A percentile compares a stretch with the other conserved stretches of the same genome.
phyloP scores from a whole-genome alignment of 2,797 vertebrate species.

The Linurgus olivaceus region DNA sequence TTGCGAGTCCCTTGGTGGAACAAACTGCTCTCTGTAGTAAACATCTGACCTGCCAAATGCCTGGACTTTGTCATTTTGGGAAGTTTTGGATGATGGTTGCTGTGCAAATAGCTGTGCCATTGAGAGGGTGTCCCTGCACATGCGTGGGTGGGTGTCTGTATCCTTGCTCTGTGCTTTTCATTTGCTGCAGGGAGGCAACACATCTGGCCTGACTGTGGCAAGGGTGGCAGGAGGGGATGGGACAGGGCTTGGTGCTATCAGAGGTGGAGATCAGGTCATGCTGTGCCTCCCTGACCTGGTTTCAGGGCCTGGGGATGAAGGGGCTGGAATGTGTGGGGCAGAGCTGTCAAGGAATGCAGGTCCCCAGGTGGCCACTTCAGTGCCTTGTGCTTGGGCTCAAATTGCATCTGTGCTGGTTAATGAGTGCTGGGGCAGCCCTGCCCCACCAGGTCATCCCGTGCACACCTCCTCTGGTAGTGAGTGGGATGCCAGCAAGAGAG shows the following conservation, averaged over 20 bases:
- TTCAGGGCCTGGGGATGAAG: neutral
- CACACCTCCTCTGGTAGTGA: neutral
- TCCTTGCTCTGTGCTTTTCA: neutral
- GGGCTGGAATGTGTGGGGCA: slow-evolving; percentile 16
- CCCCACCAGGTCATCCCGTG: neutral
- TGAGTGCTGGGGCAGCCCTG: neutral
- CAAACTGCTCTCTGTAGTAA: slow-evolving; percentile 33
- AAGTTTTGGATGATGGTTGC: slow-evolving; percentile 2
- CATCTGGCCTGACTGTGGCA: neutral
- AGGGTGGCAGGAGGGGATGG: neutral
- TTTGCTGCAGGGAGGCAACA: fast-evolving
- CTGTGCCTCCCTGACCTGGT: slow-evolving; percentile 14
- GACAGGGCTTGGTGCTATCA: slow-evolving; percentile 5
- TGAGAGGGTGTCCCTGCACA: neutral
- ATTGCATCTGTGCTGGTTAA: slow-evolving; percentile 43
- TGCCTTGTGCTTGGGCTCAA: neutral
- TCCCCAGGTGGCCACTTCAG: slow-evolving; percentile 31
- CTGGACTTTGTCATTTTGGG: neutral
- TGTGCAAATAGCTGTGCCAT: neutral
- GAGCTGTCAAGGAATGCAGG: slow-evolving; percentile 37
- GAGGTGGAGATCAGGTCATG: slow-evolving; percentile 59
- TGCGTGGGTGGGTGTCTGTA: neutral
- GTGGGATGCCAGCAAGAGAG: neutral
- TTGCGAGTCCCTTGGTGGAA: neutral
- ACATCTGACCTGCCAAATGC: neutral